A percentile compares a stretch with the other conserved stretches of the same genome.
These are phyloP conservation scores for Oreonectes daqikongensis DNA, from an alignment of 2,797 vertebrate genomes.

Conservation along the genomic window DNA sequence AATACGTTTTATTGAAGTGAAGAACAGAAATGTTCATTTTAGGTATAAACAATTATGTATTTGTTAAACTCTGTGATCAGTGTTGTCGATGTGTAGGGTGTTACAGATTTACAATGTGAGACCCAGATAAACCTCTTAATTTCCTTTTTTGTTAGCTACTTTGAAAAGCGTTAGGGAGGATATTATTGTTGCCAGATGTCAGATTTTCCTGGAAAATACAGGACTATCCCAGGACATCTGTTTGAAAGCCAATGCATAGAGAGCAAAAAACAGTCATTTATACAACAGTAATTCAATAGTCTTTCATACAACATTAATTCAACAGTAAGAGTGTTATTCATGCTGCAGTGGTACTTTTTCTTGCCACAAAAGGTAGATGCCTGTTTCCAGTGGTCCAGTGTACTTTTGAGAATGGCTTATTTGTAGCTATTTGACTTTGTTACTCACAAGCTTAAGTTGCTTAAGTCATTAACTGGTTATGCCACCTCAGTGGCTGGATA, in stretches of 20 bases:
- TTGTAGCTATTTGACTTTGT: conserved; percentile 44
- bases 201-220: not conserved
- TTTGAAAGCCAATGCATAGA: not conserved
- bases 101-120: not conserved
- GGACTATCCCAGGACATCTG: not conserved
- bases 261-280: no score
- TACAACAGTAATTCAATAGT: no score
- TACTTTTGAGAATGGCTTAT: conserved; percentile 37
- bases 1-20: not conserved
- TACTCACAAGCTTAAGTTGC: not conserved
- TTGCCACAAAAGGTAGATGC: no score
- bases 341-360: no score
- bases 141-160: not conserved
- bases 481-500: not conserved
- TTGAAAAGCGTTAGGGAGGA: not conserved
- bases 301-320: no score
- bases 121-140: conserved; percentile 6
- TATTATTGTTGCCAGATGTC: conserved; percentile 21
- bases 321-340: no score
- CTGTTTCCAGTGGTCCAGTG: not conserved
- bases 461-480: conserved; percentile 20
- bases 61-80: not conserved
- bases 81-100: not conserved
- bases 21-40: no score
- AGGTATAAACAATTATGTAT: not conserved